These are phyloP conservation scores for Psephotus haematonotus DNA, from an alignment of 2,113 vertebrate genomes.

Conservation along the genomic window DNA sequence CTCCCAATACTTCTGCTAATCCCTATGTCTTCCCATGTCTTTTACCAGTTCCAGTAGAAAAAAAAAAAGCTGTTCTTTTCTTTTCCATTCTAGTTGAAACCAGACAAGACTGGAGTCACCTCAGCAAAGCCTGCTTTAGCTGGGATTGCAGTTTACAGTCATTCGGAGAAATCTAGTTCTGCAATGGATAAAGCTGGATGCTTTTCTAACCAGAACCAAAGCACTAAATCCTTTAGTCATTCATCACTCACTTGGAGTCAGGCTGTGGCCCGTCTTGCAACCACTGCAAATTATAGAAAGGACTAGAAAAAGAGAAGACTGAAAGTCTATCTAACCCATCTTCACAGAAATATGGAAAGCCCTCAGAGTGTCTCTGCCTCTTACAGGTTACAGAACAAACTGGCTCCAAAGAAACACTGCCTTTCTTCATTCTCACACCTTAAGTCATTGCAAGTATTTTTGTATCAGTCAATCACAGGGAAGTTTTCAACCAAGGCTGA, in stretches of 20 bases:
- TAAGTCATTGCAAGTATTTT: not conserved
- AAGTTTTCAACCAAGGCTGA: not conserved
- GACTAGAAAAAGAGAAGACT: constrained; percentile 12
- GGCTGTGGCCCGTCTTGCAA: not conserved
- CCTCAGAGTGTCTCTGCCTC: not conserved
- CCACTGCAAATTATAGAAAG: constrained; percentile 46
- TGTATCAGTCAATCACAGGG: not conserved
- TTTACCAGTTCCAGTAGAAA: constrained; percentile 33
- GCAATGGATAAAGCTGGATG: constrained; percentile 43
- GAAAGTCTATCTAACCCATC: not conserved
- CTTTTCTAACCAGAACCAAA: constrained; percentile 58
- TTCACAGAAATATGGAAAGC: not conserved
- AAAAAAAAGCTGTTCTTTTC: not conserved
- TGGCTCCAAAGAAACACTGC: not conserved
- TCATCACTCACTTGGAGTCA: constrained; percentile 23
- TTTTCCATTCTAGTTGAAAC: constrained; percentile 22
- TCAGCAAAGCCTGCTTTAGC: constrained; percentile 32
- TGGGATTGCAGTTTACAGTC: constrained; percentile 13
- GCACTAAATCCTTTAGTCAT: constrained; percentile 57
- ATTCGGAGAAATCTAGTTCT: constrained; percentile 34
- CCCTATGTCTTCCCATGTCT: constrained; percentile 13
- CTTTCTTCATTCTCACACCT: not conserved
- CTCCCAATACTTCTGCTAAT: constrained; percentile 35
- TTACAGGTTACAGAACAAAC: not conserved
- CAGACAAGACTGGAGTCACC: constrained; percentile 27